Conservation (phyloP, 2,797 vertebrate species). For the Hypotaenidia okinawae region DNA sequence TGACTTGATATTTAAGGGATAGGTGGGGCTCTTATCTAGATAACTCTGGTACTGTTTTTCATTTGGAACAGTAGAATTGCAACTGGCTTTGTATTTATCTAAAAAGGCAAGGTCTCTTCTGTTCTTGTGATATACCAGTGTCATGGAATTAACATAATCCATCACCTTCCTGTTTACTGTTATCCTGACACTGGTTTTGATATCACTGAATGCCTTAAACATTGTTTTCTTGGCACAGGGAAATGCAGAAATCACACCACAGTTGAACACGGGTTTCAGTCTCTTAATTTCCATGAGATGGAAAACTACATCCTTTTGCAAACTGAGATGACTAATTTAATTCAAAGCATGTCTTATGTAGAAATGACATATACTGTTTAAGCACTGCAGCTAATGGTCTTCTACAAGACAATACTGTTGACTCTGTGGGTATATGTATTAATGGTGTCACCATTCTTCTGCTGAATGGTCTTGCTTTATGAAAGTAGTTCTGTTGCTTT, state of each 20-base stretch:
- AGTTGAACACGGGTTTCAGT: neutral
- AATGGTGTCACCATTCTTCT: neutral
- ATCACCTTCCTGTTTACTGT: neutral
- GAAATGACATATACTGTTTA: neutral
- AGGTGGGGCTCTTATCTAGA: neutral
- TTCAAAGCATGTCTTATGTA: neutral
- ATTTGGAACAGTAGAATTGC: neutral
- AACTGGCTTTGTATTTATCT: neutral
- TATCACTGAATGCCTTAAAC: neutral
- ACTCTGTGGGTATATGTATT: neutral
- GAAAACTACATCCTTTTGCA: conserved; percentile 2
- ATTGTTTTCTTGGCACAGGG: neutral
- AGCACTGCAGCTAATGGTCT: neutral
- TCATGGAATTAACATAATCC: neutral
- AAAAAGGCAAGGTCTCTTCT: neutral
- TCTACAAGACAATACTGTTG: neutral
- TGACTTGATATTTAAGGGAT: neutral
- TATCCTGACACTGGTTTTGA: neutral
- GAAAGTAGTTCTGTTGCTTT: neutral
- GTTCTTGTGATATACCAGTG: neutral
- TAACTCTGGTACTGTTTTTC: neutral
- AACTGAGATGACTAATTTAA: neutral
- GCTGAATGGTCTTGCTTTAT: neutral
- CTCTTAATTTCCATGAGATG: neutral
- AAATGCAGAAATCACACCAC: neutral